A percentile compares a stretch with the other conserved stretches of the same genome.
Evolutionary conservation across 2,797 vertebrate species (phyloP).

Genomic region (Notamacropus eugenii): DNA sequence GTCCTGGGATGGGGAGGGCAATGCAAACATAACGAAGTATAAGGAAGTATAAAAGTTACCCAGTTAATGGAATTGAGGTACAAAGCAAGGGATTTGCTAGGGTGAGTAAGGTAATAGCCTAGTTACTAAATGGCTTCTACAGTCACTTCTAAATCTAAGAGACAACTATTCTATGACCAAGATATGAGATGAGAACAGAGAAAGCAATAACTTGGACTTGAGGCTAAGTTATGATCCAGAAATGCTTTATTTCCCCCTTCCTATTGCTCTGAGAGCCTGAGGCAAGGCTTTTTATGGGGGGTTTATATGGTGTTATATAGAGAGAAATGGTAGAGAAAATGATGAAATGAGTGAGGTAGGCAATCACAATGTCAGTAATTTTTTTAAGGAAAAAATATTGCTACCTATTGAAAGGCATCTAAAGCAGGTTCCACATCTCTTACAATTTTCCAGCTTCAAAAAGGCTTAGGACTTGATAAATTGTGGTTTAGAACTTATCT

Average conservation of each 20-base stretch:
- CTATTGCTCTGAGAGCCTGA: background rate
- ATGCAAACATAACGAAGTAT: background rate
- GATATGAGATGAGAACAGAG: background rate
- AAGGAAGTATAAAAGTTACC: background rate
- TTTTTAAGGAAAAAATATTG: background rate
- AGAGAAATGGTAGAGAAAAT: background rate
- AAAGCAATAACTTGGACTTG: background rate
- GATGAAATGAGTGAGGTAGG: background rate
- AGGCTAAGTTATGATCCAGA: background rate
- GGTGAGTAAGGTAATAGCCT: background rate
- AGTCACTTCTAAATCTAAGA: background rate
- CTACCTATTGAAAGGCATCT: background rate
- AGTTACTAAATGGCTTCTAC: background rate
- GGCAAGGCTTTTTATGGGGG: too few relatives aligned
- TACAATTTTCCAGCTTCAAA: conserved; percentile 26
- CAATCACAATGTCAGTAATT: background rate
- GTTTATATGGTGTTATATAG: background rate
- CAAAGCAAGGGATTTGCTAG: background rate
- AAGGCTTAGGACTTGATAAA: background rate
- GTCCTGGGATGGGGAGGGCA: too few relatives aligned
- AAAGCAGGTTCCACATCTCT: background rate
- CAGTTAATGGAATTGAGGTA: background rate
- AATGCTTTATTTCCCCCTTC: background rate
- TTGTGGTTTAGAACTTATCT: background rate
- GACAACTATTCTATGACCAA: background rate